Evolutionary conservation across 35 echinoderm and acorn worm genomes (phyloP), one percentile per base, ranked within the genome.

Genomic region (Heliocidaris erythrogramma): DNA sequence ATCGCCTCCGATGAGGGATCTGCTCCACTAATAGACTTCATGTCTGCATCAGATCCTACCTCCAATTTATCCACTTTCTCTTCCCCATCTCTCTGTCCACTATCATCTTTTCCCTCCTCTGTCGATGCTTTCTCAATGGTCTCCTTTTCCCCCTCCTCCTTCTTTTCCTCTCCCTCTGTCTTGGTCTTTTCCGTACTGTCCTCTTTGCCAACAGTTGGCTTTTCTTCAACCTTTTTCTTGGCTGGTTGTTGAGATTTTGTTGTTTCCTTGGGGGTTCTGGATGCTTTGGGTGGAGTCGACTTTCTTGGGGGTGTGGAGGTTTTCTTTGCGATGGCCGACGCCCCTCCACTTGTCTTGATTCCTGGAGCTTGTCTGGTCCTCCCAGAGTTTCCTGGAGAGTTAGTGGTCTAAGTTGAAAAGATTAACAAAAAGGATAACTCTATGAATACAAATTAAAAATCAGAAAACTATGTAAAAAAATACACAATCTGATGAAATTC

Each of bases 281-380:
- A 52, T n/a, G 31, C 9, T 59, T 92, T 92, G 31, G 91, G 91
- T 50, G 91, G 91, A 52, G 91, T 92, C 2, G 49, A 17, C 47
- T 89, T 89, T 92, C 91, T 52, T 49, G 91, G 47, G 47, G 91
- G 50, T 10, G 91, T 50, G 10, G 91, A 7, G 9, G 91, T 50
- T 59, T 49, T 59, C 91, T 42, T 89, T 32, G 10, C 27, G 13
- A 59, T 5, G 29, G 48, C 29, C 9, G 91, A 59, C 3, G 91
- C 48, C 29, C 91, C 50, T 59, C 48, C 91, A 29, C 91, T 24
- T 27, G 65, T 17, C 65, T 18, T 78, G 87, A 27, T 48, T 12
- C 87, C 91, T 2, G 14, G 91, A 27, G 91, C 91, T 92, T 50
- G 91, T 52, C 48, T 89, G 30, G 87, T 17, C 65, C 27, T 78